Evolutionary conservation across 2,113 vertebrate genomes (phyloP), one percentile per base, ranked within the genome.

Genomic region (Macrotis lagotis): DNA sequence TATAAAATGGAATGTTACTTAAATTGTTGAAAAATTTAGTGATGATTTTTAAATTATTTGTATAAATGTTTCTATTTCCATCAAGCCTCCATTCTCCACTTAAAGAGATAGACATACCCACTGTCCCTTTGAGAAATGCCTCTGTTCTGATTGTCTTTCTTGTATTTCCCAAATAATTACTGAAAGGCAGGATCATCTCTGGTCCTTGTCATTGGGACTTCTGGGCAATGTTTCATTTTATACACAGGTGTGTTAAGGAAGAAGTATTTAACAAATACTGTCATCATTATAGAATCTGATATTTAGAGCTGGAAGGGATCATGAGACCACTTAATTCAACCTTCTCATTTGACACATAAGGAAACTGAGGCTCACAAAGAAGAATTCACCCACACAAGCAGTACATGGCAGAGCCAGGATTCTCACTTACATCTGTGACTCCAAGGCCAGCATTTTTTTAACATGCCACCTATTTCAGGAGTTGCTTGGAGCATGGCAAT

Each of bases 131-230:
- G 50, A 50, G 92, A 95, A 95, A 93, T 92, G 48, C 52, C 22
- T 93, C 14, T 95, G 48, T 88, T 96, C 90, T 93, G 93, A 52
- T 95, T 93, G 51, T 90, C 90, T 96, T 51, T 95, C 88, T 95
- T 95, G 92, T 94, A n/a, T 91, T 95, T 95, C 95, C 91, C 90
- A 31, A 89, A 92, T 96, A 91, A 94, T 96, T 96, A 83, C 50
- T 93, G 90, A 92, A 94, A 96, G 88, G 19, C 59, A 95, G 55
- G 12, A 9, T 19, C 26, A 0, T 96, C 24, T 95, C 48, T 92
- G 88, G 88, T 95, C 89, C 88, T 26, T 93, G 51, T 96, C 91
- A 96, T 93, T 95, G 96, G 92, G 44, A 90, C 28, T 96, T 94
- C 95, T 52, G 91, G 90, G 55, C 91, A 92, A 12, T 47, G 92